Percentiles rank a stretch among this genome's conserved stretches.
These are phyloP conservation scores for Syrmaticus mikado DNA, from an alignment of 2,113 vertebrate species.

Conservation along the genomic window DNA sequence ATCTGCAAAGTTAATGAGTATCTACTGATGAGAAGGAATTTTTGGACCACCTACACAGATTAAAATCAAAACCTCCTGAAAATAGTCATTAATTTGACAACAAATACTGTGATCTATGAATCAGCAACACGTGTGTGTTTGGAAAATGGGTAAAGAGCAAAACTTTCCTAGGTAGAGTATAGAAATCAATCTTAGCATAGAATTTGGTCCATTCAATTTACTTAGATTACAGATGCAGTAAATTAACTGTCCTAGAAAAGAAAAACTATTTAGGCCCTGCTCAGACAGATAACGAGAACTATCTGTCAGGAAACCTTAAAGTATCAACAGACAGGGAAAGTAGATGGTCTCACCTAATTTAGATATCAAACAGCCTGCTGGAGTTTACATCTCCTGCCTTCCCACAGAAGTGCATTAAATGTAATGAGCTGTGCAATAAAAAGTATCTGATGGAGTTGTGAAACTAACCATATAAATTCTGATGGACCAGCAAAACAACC, in stretches of 20 bases:
- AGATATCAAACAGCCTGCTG: not conserved
- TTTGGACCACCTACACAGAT: not conserved
- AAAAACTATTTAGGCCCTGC: not conserved
- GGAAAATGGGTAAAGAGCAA: not conserved
- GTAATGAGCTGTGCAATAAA: not conserved
- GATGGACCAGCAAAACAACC: not conserved
- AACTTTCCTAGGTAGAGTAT: not conserved
- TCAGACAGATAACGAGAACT: not conserved
- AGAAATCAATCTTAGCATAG: not conserved
- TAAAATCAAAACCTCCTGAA: not conserved
- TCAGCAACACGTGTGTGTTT: not conserved
- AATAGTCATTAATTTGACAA: not conserved
- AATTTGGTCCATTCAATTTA: not conserved
- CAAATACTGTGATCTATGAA: not conserved
- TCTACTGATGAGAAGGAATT: not conserved
- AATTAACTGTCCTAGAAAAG: not conserved
- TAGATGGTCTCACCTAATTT: not conserved
- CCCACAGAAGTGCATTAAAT: not conserved
- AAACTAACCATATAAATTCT: not conserved
- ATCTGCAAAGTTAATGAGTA: not conserved
- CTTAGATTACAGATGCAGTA: not conserved
- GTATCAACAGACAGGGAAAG: not conserved
- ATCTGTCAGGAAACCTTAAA: not conserved
- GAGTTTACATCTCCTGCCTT: not conserved
- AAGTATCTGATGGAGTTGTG: not conserved